Conservation (phyloP, 2,113 vertebrate genomes). For the Cephalopholis sonnerati region DNA sequence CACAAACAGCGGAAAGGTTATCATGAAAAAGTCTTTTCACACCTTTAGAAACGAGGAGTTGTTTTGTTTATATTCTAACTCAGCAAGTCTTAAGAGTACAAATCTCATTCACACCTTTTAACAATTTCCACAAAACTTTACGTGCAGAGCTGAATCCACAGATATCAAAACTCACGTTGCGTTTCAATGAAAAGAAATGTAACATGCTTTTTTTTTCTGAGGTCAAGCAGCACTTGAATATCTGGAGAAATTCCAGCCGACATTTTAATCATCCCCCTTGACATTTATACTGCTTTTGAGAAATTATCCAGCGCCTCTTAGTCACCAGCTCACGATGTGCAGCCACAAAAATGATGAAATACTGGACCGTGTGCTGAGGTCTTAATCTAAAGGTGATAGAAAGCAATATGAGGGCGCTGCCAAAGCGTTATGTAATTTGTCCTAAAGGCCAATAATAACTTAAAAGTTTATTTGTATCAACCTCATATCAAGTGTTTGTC, state of each 20-base stretch:
- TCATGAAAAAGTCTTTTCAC: background rate
- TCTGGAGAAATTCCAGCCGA: constrained; percentile 26
- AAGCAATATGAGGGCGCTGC: background rate
- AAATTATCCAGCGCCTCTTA: constrained; percentile 35
- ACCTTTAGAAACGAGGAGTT: constrained; percentile 4
- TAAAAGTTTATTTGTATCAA: background rate
- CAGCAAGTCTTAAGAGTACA: background rate
- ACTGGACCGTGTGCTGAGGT: constrained; percentile 3
- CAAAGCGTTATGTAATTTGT: constrained; percentile 5
- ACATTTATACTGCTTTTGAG: constrained; percentile 47
- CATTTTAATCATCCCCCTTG: constrained; percentile 49
- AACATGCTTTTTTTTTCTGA: background rate
- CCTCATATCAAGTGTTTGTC: background rate
- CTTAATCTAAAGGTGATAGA: constrained; percentile 21
- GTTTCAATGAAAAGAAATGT: background rate
- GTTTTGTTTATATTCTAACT: constrained; percentile 14
- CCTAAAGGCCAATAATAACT: background rate
- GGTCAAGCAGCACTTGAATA: constrained; percentile 9
- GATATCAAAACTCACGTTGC: background rate
- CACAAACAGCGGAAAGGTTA: background rate
- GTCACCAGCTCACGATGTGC: constrained; percentile 12
- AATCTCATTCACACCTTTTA: constrained; percentile 41
- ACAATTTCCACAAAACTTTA: background rate
- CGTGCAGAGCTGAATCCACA: background rate
- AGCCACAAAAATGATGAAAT: constrained; percentile 14